These are phyloP conservation scores for Andrena camellia DNA, from an alignment of 2,888 invertebrate genomes.

Conservation along the genomic window DNA sequence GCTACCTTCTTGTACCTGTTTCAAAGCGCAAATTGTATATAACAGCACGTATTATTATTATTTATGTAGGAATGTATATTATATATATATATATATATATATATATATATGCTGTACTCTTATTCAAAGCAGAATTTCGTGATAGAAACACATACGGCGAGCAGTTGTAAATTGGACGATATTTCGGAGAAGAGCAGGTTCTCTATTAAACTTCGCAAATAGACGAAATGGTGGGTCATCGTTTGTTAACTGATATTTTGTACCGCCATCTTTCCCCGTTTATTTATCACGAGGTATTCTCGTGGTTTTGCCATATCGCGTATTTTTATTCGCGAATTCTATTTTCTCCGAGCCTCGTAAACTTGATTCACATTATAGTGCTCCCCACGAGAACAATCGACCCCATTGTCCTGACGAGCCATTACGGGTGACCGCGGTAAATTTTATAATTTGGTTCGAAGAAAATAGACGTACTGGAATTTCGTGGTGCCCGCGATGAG, in stretches of 20 bases:
- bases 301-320: background rate
- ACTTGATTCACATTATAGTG: conserved; percentile 37
- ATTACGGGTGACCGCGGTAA: conserved; percentile 34
- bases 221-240: background rate
- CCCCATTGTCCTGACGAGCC: conserved; percentile 34
- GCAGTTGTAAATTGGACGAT: background rate
- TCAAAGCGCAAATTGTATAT: background rate
- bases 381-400: conserved; percentile 16
- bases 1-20: background rate
- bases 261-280: background rate
- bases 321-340: conserved; percentile 27
- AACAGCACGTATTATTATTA: background rate
- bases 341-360: conserved; percentile 27
- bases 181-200: background rate
- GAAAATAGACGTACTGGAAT: conserved; percentile 37
- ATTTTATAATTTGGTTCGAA: conserved; percentile 53
- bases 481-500: conserved; percentile 23
- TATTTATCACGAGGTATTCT: background rate
- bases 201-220: background rate
- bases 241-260: background rate
- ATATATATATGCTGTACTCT: background rate
- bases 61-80: too few relatives aligned
- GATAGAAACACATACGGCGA: background rate
- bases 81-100: background rate
- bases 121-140: background rate